A percentile compares a stretch with the other conserved stretches of the same genome.
Evolutionary conservation across 2,888 invertebrate genomes (phyloP).

Genomic region (Agrypnus murinus): DNA sequence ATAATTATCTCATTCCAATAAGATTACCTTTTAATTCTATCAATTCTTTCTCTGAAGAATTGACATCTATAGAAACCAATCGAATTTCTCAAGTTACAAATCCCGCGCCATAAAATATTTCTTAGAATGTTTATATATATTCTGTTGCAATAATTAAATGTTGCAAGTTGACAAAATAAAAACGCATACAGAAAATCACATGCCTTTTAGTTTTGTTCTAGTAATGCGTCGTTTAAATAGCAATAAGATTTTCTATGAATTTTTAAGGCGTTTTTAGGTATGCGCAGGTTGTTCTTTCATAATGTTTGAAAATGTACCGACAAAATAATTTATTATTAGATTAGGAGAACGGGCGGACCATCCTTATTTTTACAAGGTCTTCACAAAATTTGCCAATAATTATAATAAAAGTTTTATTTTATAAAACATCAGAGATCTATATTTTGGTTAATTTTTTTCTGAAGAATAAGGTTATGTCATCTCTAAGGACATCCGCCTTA

Average conservation of each 20-base stretch:
- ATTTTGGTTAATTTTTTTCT: too few species aligned
- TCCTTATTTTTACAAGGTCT: slow-evolving; percentile 19
- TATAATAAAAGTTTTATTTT: too few species aligned
- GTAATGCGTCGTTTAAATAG: too few species aligned
- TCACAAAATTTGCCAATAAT: too few species aligned
- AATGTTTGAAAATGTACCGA: background rate
- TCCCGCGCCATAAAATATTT: too few species aligned
- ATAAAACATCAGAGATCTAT: too few species aligned
- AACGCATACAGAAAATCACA: background rate
- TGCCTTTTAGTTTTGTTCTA: too few species aligned
- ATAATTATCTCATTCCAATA: background rate
- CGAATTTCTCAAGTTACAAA: background rate
- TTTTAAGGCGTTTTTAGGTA: slow-evolving; percentile 12
- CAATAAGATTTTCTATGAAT: background rate
- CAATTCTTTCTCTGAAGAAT: too few species aligned
- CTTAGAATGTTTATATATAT: slow-evolving; percentile 17
- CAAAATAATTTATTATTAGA: slow-evolving; percentile 4
- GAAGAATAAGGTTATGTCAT: too few species aligned
- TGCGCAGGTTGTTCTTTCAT: background rate
- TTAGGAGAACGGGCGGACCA: slow-evolving; percentile 9
- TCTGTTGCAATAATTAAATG: slow-evolving; percentile 12
- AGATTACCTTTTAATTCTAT: background rate
- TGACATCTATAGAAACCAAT: background rate
- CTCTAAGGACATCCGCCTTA: too few species aligned
- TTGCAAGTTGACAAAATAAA: background rate